Evolutionary conservation across 2,888 invertebrate species (phyloP).

Genomic region (Galerucella calmariensis): DNA sequence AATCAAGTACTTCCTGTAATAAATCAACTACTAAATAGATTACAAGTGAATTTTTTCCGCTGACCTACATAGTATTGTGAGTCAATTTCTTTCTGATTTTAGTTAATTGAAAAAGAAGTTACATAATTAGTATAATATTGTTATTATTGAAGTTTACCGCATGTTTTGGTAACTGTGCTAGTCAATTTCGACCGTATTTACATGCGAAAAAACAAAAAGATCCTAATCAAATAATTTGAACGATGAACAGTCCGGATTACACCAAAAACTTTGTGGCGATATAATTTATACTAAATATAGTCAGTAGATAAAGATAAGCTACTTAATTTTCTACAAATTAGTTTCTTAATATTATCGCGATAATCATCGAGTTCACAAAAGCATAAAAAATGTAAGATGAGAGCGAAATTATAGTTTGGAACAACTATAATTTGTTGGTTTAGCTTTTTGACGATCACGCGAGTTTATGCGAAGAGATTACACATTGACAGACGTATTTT

Average conservation of each 20-base stretch:
- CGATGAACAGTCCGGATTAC: constrained; percentile 27
- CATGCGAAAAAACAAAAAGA: constrained; percentile 28
- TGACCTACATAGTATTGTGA: too few species aligned
- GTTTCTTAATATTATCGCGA: constrained; percentile 37
- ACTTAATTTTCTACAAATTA: constrained; percentile 39
- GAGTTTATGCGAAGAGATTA: constrained; percentile 18
- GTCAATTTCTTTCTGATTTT: too few species aligned
- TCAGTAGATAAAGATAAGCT: constrained; percentile 43
- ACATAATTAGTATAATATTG: too few species aligned
- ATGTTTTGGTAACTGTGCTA: too few species aligned
- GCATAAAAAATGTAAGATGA: constrained; percentile 38
- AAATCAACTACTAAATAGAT: too few species aligned
- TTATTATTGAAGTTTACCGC: too few species aligned
- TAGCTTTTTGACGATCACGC: constrained; percentile 33
- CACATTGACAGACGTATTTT: constrained; percentile 23
- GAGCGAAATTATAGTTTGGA: constrained; percentile 30
- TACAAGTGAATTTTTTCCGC: too few species aligned
- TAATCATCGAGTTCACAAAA: constrained; percentile 35
- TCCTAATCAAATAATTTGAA: constrained; percentile 24
- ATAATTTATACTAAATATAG: constrained; percentile 43
- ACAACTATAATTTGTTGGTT: constrained; percentile 38
- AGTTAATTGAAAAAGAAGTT: too few species aligned
- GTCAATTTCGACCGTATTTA: too few species aligned
- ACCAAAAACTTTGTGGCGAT: constrained; percentile 51
- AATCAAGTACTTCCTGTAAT: too few species aligned